phyloP scores from a whole-genome alignment of 2,888 invertebrate genomes.

The Melangyna quadrimaculata region DNA sequence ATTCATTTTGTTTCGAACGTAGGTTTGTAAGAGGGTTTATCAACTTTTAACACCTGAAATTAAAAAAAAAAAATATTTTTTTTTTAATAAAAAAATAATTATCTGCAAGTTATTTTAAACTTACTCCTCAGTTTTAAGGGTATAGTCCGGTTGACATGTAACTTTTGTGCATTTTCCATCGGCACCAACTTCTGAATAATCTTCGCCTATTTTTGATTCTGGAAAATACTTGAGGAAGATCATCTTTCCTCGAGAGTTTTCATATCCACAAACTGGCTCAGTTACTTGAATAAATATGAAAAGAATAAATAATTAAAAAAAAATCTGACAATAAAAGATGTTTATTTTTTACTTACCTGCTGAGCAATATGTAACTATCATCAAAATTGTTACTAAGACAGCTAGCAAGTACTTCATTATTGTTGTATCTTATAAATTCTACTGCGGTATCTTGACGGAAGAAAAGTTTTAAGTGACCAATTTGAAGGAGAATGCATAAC shows the following conservation, averaged over 20 bases:
- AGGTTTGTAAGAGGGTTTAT: too few species aligned
- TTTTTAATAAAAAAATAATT: too few species aligned
- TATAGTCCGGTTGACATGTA: constrained; percentile 76
- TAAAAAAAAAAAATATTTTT: not conserved
- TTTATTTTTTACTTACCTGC: constrained; percentile 31
- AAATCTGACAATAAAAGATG: not conserved
- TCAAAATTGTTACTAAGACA: not conserved
- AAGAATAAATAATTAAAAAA: not conserved
- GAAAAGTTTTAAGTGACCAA: not conserved
- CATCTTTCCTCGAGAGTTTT: constrained; percentile 76
- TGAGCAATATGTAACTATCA: constrained; percentile 24
- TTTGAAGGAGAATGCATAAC: not conserved
- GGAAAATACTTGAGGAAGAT: constrained; percentile 78
- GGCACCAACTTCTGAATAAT: constrained; percentile 77
- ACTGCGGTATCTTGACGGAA: not conserved
- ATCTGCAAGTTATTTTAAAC: constrained; percentile 56
- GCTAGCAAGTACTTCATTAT: constrained; percentile 36
- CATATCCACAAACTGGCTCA: constrained; percentile 77
- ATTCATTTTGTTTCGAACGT: too few species aligned
- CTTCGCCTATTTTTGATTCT: constrained; percentile 75
- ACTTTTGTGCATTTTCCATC: constrained; percentile 78
- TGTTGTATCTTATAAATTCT: too few species aligned
- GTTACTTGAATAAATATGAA: constrained; percentile 61
- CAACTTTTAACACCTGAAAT: not conserved
- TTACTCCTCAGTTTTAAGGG: constrained; percentile 76